Percentiles rank a stretch among this genome's conserved stretches.
phyloP scores from a whole-genome alignment of 2,888 invertebrate genomes.

The Arctia plantaginis region DNA sequence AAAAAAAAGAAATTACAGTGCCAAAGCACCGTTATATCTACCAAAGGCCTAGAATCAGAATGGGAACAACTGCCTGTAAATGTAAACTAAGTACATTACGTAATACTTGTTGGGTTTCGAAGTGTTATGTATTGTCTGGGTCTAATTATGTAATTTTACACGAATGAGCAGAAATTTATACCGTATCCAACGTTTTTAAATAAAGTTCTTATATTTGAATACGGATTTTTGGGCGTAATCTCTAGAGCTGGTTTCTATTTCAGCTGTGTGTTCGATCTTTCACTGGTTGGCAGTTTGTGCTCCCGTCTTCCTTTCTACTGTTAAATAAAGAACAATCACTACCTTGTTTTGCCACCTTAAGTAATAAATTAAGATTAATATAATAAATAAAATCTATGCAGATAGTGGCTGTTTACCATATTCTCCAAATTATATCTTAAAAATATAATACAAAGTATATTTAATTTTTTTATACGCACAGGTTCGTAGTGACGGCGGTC shows the following conservation, averaged over 20 bases:
- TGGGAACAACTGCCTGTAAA: background rate
- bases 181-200: background rate
- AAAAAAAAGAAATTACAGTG: background rate
- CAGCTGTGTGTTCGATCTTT: background rate
- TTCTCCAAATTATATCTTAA: background rate
- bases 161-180: background rate
- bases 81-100: background rate
- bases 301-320: too few species aligned
- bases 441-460: background rate
- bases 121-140: background rate
- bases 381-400: too few species aligned
- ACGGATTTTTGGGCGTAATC: background rate
- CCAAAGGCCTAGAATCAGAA: background rate
- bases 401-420: too few species aligned
- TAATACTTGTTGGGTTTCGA: background rate
- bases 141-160: background rate
- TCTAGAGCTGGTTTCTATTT: background rate
- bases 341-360: too few species aligned
- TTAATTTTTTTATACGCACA: conserved; percentile 32
- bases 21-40: background rate
- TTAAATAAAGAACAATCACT: too few species aligned
- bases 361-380: too few species aligned
- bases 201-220: background rate
- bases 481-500: conserved; percentile 77
- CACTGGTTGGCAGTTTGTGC: background rate